Evolutionary conservation across 2,888 invertebrate genomes (phyloP).

Genomic region (Scaeva pyrastri): DNA sequence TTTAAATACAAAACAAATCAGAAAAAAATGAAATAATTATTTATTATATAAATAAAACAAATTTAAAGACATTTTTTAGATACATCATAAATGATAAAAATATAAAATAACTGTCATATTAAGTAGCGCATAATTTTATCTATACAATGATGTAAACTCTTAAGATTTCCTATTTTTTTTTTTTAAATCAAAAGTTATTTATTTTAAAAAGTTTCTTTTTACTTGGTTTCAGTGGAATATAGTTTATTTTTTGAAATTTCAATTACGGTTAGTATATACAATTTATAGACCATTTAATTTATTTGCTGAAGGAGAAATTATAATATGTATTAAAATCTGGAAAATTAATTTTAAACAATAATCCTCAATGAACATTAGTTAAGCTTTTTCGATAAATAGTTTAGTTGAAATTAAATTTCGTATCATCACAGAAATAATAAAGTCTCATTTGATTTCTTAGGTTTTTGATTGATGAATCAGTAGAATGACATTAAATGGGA

Average conservation of each 20-base stretch:
- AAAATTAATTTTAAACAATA: not conserved
- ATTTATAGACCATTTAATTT: not conserved
- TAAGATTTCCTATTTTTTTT: conserved; percentile 2
- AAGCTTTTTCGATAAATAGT: not conserved
- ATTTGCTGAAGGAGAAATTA: conserved; percentile 6
- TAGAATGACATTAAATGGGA: too few relatives aligned
- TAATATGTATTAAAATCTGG: not conserved
- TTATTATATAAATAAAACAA: conserved; percentile 71
- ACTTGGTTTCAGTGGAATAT: not conserved
- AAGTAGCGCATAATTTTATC: conserved; percentile 26
- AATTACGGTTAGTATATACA: not conserved
- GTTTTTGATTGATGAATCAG: too few relatives aligned
- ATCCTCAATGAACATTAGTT: too few relatives aligned
- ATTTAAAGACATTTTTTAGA: conserved; percentile 65
- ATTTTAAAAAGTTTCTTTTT: not conserved
- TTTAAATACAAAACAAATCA: conserved; percentile 56
- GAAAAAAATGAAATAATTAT: conserved; percentile 54
- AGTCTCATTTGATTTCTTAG: too few relatives aligned
- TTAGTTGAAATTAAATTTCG: too few relatives aligned
- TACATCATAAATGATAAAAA: conserved; percentile 48
- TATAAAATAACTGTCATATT: conserved; percentile 14
- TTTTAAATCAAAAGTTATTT: not conserved
- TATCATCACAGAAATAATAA: too few relatives aligned
- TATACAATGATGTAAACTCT: not conserved
- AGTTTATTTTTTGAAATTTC: not conserved